phyloP scores from a whole-genome alignment of 2,113 vertebrate genomes.

The Cebidichthys violaceus region DNA sequence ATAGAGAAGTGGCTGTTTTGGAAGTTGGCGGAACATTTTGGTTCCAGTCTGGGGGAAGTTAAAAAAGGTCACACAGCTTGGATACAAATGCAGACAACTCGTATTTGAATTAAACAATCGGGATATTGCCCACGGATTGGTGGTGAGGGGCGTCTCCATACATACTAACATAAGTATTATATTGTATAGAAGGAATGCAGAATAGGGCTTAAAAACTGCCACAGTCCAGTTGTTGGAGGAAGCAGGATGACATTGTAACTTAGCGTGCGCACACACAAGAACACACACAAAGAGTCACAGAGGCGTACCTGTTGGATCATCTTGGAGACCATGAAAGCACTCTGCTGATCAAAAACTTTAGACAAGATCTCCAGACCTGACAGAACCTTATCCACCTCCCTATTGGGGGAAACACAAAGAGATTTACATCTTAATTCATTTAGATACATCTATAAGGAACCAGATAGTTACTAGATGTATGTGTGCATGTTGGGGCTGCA shows the following conservation, averaged over 20 bases:
- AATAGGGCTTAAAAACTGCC: not conserved
- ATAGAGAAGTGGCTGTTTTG: not conserved
- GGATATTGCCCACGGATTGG: not conserved
- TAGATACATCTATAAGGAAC: not conserved
- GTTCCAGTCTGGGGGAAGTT: not conserved
- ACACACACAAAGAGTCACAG: constrained; percentile 8
- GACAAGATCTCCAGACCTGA: constrained; percentile 95
- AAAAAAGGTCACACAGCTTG: not conserved
- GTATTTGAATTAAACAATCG: not conserved
- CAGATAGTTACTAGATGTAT: not conserved
- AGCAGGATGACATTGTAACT: not conserved
- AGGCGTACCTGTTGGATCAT: constrained; percentile 93
- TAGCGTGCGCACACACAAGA: not conserved
- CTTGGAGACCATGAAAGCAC: constrained; percentile 91
- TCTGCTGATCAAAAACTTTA: constrained; percentile 97
- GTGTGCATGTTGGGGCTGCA: not conserved
- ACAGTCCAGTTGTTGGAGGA: not conserved
- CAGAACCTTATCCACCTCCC: constrained; percentile 96
- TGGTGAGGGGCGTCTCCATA: not conserved
- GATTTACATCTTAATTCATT: not conserved
- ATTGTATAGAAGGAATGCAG: not conserved
- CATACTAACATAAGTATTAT: not conserved
- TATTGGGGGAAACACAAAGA: constrained; percentile 57
- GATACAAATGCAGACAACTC: not conserved
- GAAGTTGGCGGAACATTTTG: not conserved